Conservation (phyloP, 2,797 vertebrate genomes). For the Siniperca undulata region DNA sequence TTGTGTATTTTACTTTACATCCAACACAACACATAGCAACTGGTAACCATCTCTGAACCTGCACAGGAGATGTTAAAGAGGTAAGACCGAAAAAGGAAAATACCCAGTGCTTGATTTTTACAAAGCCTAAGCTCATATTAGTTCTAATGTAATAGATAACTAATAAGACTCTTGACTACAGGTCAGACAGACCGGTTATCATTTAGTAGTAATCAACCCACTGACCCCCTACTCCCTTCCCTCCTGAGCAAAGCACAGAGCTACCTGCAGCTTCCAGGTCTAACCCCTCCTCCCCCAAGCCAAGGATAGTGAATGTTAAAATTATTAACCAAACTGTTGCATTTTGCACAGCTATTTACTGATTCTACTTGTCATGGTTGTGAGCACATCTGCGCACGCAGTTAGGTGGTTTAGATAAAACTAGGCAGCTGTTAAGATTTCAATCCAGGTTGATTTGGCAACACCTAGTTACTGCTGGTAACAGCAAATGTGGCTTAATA, state of each 20-base stretch:
- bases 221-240: not conserved
- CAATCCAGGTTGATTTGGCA: too few relatives aligned
- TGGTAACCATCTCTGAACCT: not conserved
- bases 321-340: slow-evolving; percentile 30
- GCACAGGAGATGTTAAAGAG: too few relatives aligned
- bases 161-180: not conserved
- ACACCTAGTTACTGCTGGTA: too few relatives aligned
- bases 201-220: slow-evolving; percentile 3
- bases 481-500: too few relatives aligned
- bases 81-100: not conserved
- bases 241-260: too few relatives aligned
- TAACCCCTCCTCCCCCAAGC: not conserved
- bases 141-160: too few relatives aligned
- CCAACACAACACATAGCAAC: not conserved
- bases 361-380: not conserved
- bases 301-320: not conserved
- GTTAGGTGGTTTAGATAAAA: slow-evolving; percentile 30
- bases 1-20: not conserved
- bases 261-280: too few relatives aligned
- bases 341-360: not conserved
- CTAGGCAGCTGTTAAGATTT: slow-evolving; percentile 1
- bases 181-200: not conserved
- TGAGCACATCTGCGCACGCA: slow-evolving; percentile 1
- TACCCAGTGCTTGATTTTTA: not conserved
- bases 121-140: slow-evolving; percentile 1